Percentiles rank a stretch among this genome's conserved stretches.
Conservation (phyloP, 2,113 vertebrate species). For the Stegostoma tigrinum region DNA sequence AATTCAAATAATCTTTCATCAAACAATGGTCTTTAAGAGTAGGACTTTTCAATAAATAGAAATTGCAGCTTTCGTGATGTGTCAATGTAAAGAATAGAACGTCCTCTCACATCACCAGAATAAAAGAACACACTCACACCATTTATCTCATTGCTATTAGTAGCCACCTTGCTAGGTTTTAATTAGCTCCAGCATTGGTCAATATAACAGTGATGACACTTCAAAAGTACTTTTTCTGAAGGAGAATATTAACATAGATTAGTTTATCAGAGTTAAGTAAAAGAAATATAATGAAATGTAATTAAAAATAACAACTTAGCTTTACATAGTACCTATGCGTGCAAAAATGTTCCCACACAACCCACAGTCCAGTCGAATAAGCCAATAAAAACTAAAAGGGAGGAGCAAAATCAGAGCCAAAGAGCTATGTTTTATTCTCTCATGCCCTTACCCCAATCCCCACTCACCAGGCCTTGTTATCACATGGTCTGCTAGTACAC, state of each 20-base stretch:
- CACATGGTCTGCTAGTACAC: too few species aligned
- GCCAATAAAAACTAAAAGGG: background rate
- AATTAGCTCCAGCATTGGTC: background rate
- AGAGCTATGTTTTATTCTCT: background rate
- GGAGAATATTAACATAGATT: background rate
- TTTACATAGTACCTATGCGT: background rate
- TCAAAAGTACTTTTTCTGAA: background rate
- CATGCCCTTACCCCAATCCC: too few species aligned
- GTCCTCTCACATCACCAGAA: background rate
- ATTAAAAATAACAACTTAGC: background rate
- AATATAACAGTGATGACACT: background rate
- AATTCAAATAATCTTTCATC: background rate
- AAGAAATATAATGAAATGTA: too few species aligned
- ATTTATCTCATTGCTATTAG: background rate
- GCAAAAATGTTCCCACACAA: background rate
- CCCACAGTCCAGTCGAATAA: background rate
- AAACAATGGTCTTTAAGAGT: background rate
- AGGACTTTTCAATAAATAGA: background rate
- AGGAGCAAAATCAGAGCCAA: background rate
- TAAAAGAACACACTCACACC: background rate
- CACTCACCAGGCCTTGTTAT: too few species aligned
- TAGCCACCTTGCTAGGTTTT: background rate
- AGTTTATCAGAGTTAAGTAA: background rate
- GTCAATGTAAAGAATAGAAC: background rate
- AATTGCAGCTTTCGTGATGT: background rate